phyloP scores from a whole-genome alignment of 2,888 invertebrate species.

The Julus scandinavius region DNA sequence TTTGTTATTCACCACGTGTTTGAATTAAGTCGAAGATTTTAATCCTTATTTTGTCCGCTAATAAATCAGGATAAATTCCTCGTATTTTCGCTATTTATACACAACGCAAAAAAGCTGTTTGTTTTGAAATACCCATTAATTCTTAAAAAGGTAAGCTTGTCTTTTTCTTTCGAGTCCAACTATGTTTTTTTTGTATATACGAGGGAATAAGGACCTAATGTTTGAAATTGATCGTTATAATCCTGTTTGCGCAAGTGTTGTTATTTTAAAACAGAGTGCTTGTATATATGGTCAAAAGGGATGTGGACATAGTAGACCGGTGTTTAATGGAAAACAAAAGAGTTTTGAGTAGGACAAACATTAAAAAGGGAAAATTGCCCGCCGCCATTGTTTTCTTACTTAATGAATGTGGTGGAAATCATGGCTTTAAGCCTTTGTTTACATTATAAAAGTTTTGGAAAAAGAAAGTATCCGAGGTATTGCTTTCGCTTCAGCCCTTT shows the following conservation, averaged over 20 bases:
- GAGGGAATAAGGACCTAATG: background rate
- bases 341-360: background rate
- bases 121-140: background rate
- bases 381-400: background rate
- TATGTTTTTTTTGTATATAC: background rate
- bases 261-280: background rate
- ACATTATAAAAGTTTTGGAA: background rate
- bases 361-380: background rate
- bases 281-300: background rate
- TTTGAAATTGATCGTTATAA: slow-evolving; percentile 7
- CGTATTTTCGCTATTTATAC: background rate
- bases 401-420: slow-evolving; percentile 22
- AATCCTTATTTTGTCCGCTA: background rate
- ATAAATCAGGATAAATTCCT: background rate
- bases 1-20: background rate
- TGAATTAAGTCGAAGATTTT: background rate
- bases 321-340: slow-evolving; percentile 1
- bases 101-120: background rate
- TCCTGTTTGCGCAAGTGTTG: slow-evolving; percentile 22
- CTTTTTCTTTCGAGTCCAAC: background rate
- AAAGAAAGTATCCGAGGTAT: background rate
- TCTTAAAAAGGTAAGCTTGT: background rate
- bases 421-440: background rate
- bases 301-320: background rate
- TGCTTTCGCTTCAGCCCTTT: background rate